Evolutionary conservation across 1,140 invertebrate species (phyloP).

Genomic region (Leptonema lineaticorne): DNA sequence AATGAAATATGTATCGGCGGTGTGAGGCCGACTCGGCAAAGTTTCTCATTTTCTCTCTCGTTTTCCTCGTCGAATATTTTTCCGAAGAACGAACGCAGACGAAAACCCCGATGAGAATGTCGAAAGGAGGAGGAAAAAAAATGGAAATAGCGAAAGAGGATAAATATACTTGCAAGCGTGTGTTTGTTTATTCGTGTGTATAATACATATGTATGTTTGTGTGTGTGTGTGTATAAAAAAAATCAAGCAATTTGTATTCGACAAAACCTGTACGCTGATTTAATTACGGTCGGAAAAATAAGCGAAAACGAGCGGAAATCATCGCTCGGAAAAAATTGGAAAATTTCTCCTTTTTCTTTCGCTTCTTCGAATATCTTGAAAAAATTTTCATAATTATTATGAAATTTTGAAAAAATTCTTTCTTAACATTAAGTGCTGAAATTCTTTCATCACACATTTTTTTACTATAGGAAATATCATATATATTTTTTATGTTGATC

Average conservation of each 20-base stretch:
- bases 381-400: no score
- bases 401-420: no score
- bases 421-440: no score
- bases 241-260: constrained; percentile 29
- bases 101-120: neutral
- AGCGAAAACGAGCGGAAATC: constrained; percentile 19
- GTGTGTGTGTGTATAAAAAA: neutral
- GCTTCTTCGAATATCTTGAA: no score
- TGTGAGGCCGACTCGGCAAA: constrained; percentile 19
- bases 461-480: no score
- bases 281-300: constrained; percentile 26
- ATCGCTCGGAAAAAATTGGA: neutral
- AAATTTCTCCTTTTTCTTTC: no score
- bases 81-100: neutral
- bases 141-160: no score
- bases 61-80: neutral
- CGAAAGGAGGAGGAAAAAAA: neutral
- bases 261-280: constrained; percentile 31
- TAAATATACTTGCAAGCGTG: no score
- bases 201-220: neutral
- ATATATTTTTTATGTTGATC: no score
- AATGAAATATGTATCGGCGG: constrained; percentile 38
- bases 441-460: no score
- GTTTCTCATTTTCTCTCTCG: constrained; percentile 22
- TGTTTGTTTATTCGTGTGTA: no score